Conservation (phyloP, 2,888 invertebrate species). For the Cyrtodaria siliqua region DNA sequence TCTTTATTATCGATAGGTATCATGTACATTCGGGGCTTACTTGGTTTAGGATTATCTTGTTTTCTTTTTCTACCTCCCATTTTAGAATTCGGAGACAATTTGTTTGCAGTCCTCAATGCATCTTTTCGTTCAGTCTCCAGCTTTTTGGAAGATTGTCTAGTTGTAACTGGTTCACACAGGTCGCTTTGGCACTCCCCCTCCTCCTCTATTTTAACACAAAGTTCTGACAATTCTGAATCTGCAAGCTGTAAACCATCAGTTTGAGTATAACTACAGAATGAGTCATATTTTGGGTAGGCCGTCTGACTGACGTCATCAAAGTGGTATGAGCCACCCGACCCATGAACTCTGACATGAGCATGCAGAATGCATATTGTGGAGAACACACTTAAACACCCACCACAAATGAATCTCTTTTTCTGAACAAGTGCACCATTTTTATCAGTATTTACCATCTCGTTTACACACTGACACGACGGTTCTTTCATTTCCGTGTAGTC, state of each 20-base stretch:
- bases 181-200: not conserved
- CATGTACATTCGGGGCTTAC: constrained; percentile 13
- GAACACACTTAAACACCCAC: constrained; percentile 31
- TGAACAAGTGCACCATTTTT: no score
- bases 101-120: not conserved
- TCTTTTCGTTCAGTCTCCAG: not conserved
- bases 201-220: not conserved
- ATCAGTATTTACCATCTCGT: no score
- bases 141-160: not conserved
- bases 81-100: not conserved
- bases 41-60: constrained; percentile 36
- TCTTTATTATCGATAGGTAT: constrained; percentile 2
- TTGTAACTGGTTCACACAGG: not conserved
- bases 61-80: constrained; percentile 23
- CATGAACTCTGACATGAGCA: constrained; percentile 36
- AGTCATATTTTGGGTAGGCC: constrained; percentile 51
- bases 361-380: constrained; percentile 42
- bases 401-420: constrained; percentile 23
- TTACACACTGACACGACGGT: no score
- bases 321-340: constrained; percentile 49
- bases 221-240: not conserved
- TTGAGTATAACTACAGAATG: constrained; percentile 42
- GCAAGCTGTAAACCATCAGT: constrained; percentile 14
- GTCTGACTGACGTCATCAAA: constrained; percentile 50
- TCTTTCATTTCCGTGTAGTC: no score